Evolutionary conservation across 2,888 invertebrate species (phyloP).

Genomic region (Ganaspis brasiliensis): DNA sequence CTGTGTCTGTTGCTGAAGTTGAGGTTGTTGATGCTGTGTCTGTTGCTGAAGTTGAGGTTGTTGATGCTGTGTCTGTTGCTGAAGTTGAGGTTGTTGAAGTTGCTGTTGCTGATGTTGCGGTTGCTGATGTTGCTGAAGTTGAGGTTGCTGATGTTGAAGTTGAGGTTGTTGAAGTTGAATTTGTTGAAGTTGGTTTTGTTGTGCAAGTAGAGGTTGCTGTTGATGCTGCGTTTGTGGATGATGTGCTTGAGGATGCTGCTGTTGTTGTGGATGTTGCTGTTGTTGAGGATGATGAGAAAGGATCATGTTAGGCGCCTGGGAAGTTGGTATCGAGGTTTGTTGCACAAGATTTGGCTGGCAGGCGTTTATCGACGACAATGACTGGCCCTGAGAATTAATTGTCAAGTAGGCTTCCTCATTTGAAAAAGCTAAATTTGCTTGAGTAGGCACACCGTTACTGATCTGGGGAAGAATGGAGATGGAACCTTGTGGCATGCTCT

Average conservation of each 20-base stretch:
- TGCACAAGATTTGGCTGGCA: constrained; percentile 64
- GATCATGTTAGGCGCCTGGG: constrained; percentile 74
- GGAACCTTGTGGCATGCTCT: constrained; percentile 79
- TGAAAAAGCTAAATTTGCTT: constrained; percentile 70
- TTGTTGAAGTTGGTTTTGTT: too few relatives aligned
- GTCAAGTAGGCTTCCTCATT: constrained; percentile 71
- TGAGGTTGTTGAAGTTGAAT: not conserved
- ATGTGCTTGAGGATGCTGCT: too few relatives aligned
- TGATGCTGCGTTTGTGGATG: not conserved
- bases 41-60: not conserved
- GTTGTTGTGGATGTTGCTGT: constrained; percentile 15
- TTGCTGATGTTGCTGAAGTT: not conserved
- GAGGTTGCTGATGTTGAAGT: not conserved
- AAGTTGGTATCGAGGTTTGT: constrained; percentile 65
- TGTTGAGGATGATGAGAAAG: constrained; percentile 61
- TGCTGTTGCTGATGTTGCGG: not conserved
- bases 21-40: not conserved
- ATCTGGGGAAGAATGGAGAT: constrained; percentile 83
- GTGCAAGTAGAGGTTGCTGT: not conserved
- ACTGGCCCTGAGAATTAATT: constrained; percentile 69
- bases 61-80: not conserved
- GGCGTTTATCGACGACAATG: constrained; percentile 71
- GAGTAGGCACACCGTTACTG: constrained; percentile 70
- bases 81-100: not conserved
- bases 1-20: not conserved